Conservation (phyloP, 2,797 vertebrate species). For the Falco cherrug region DNA sequence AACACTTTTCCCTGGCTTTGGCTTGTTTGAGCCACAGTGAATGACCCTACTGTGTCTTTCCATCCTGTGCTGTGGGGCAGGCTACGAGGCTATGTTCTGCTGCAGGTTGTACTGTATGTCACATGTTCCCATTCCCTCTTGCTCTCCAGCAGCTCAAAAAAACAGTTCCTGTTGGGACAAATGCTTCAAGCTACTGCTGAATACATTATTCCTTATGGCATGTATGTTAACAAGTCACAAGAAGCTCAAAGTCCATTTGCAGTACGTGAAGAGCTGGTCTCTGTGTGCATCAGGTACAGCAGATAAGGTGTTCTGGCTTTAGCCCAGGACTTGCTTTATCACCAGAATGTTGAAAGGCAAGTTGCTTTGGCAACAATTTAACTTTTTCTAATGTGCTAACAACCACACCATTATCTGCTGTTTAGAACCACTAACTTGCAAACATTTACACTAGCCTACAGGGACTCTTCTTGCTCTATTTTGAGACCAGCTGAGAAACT, state of each 20-base stretch:
- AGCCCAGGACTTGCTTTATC: neutral
- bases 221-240: neutral
- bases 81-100: neutral
- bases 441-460: neutral
- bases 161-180: neutral
- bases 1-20: neutral
- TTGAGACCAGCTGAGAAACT: neutral
- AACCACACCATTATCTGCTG: neutral
- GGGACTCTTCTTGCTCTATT: neutral
- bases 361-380: neutral
- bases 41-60: neutral
- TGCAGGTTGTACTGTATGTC: neutral
- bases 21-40: neutral
- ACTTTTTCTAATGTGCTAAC: neutral
- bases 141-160: neutral
- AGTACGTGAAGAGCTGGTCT: neutral
- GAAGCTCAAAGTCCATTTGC: neutral
- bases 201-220: neutral
- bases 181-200: neutral
- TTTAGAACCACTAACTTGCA: neutral
- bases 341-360: neutral
- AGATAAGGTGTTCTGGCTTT: slow-evolving; percentile 26
- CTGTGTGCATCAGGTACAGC: neutral
- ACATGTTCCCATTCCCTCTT: neutral
- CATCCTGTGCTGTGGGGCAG: too few relatives aligned